phyloP scores from a whole-genome alignment of 2,113 vertebrate genomes.

The Girardinichthys multiradiatus region DNA sequence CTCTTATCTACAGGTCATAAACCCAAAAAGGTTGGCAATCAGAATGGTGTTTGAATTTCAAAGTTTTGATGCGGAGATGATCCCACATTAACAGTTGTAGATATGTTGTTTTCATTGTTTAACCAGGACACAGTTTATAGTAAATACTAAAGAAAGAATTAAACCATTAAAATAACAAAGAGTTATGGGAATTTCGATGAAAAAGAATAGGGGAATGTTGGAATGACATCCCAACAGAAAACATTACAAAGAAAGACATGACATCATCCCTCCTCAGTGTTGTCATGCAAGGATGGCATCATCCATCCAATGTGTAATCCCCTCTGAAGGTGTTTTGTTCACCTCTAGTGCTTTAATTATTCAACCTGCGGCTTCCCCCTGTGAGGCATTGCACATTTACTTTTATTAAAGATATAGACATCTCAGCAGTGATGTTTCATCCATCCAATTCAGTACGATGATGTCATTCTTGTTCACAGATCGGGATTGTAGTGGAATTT shows the following conservation, averaged over 20 bases:
- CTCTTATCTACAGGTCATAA: neutral
- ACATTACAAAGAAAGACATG: slow-evolving; percentile 33
- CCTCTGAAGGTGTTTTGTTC: neutral
- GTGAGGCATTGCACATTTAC: neutral
- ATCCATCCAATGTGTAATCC: slow-evolving; percentile 37
- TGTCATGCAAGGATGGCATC: slow-evolving; percentile 61
- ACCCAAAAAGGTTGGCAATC: neutral
- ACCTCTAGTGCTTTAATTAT: slow-evolving; percentile 31
- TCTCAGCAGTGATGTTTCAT: neutral
- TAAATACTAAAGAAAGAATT: neutral
- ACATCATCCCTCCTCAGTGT: slow-evolving; percentile 39
- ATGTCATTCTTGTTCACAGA: slow-evolving; percentile 45
- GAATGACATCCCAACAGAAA: neutral
- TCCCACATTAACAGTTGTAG: too few relatives aligned
- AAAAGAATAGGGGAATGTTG: neutral
- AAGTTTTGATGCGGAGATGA: too few relatives aligned
- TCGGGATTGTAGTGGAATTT: too few relatives aligned
- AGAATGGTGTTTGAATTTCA: too few relatives aligned
- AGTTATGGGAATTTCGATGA: neutral
- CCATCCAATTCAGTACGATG: slow-evolving; percentile 11
- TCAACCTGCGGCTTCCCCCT: slow-evolving; percentile 34
- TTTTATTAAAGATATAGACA: neutral
- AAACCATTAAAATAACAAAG: neutral
- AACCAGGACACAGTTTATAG: too few relatives aligned
- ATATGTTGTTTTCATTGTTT: too few relatives aligned